Evolutionary conservation across 2,888 invertebrate genomes (phyloP).

Genomic region (Pilophorus perplexus): DNA sequence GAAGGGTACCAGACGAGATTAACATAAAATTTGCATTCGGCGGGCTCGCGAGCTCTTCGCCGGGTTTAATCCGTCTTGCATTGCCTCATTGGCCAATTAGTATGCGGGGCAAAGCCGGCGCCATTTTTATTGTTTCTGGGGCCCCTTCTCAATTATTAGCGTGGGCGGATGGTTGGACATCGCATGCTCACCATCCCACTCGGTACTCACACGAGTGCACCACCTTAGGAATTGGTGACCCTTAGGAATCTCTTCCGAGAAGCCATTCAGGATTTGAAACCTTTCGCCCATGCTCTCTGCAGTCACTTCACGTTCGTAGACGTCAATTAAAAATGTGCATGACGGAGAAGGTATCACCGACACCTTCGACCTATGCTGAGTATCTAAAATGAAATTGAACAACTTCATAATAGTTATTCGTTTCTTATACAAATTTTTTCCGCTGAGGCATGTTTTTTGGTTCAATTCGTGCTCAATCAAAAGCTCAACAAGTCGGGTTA

Average conservation of each 20-base stretch:
- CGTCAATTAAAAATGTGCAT: no score
- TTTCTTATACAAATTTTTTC: no score
- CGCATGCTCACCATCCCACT: constrained; percentile 18
- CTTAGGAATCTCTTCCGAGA: neutral
- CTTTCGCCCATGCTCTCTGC: neutral
- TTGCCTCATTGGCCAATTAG: constrained; percentile 38
- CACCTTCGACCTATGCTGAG: no score
- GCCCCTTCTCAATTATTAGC: constrained; percentile 34
- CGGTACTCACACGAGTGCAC: constrained; percentile 26
- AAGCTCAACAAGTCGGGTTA: no score
- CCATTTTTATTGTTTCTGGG: constrained; percentile 40
- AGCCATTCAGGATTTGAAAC: constrained; percentile 5
- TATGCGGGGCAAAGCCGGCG: constrained; percentile 39
- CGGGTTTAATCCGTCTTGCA: constrained; percentile 35
- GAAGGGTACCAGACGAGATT: constrained; percentile 14
- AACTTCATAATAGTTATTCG: no score
- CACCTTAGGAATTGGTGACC: constrained; percentile 16
- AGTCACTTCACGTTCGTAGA: constrained; percentile 10
- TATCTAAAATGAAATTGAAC: no score
- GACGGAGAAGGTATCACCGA: no score
- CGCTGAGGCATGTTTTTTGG: no score
- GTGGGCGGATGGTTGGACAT: constrained; percentile 37
- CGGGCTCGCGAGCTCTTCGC: constrained; percentile 6
- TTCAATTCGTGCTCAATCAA: no score
- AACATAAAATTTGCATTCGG: constrained; percentile 37